These are phyloP conservation scores for Calvadosia cruxmelitensis DNA, from an alignment of 30 jellyfish, hydroid and myxozoan species.

Conservation along the genomic window DNA sequence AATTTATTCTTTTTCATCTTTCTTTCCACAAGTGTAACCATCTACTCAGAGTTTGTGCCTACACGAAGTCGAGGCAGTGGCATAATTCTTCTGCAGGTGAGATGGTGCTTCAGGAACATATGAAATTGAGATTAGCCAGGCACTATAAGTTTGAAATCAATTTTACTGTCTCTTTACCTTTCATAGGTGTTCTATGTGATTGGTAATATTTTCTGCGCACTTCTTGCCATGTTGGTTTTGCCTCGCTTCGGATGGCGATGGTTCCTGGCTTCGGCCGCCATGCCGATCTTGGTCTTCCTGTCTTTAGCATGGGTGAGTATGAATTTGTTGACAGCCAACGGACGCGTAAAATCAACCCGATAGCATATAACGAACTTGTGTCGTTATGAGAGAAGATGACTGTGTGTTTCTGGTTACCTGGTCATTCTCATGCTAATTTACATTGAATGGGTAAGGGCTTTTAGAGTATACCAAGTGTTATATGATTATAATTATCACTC, in stretches of 20 bases:
- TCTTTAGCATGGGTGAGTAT: slow-evolving; percentile 25
- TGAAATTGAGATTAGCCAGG: no score
- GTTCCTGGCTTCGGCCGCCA: slow-evolving; percentile 4
- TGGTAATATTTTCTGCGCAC: slow-evolving; percentile 27
- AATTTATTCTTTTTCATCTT: not conserved
- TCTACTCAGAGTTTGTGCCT: slow-evolving; percentile 31
- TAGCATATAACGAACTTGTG: no score
- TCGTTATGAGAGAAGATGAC: no score
- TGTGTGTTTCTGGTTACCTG: no score
- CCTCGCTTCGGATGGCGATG: slow-evolving; percentile 31
- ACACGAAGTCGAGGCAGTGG: slow-evolving; percentile 15
- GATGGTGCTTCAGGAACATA: no score
- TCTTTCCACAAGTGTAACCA: slow-evolving; percentile 8
- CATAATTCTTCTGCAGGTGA: slow-evolving; percentile 15
- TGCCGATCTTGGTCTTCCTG: slow-evolving; percentile 14
- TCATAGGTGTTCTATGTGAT: slow-evolving; percentile 24
- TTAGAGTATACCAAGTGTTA: no score
- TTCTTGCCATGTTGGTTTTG: slow-evolving; percentile 13
- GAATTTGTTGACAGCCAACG: no score
- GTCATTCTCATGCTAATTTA: no score
- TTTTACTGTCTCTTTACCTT: not conserved
- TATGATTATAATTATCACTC: no score
- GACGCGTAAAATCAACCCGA: no score
- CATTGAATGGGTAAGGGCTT: no score
- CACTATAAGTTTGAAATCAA: no score